Base-by-base conservation (phyloP, 2,113 vertebrate genomes). In the Antennarius striatus region DNA sequence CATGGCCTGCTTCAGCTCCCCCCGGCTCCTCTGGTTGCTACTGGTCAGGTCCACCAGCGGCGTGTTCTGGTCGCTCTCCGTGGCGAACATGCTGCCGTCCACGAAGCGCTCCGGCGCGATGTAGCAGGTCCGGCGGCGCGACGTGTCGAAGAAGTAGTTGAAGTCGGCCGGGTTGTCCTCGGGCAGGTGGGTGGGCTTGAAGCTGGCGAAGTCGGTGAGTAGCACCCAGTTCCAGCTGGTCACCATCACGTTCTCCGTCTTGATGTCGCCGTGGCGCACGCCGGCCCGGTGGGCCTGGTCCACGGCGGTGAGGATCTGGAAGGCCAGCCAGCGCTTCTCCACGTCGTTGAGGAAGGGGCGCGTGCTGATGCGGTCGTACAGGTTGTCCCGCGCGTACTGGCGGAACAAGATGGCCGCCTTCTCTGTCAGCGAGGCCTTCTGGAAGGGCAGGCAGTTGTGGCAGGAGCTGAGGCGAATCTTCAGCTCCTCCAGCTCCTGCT, bases 171-270 rank as follows among this genome's bases (percentile, higher is more conserved):
- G 97, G 86, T 98, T 99, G 89, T 99, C 97, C 88, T 99, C 98
- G 0, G 98, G 98, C 58, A 99, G 92, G 7, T 95, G 98, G 1
- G 97, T 98, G 62, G 97, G 98, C 63, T 99, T 99, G 89, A 99
- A 99, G 88, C 96, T 98, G 73, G 97, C 97, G 63, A 99, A 98
- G 89, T 99, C 98, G 0, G 96, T 98, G 0, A 99, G 91, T 78
- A 99, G 94, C 52, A 98, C 95, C 98, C 97, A 99, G 86, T 98
- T 99, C 98, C 98, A 99, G 90, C 96, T 98, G 69, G 96, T 97
- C 69, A 99, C 96, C 98, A 99, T 99, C 63, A 99, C 91, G 16
- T 99, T 99, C 85, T 99, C 98, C 0, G 97, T 98, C 88, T 99
- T 99, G 66, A 99, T 99, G 84, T 99, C 98, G 0, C 98, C 98